Evolutionary conservation across 1,140 invertebrate genomes (phyloP), one percentile per base, ranked within the genome.

Genomic region (Psilanteris sp.): DNA sequence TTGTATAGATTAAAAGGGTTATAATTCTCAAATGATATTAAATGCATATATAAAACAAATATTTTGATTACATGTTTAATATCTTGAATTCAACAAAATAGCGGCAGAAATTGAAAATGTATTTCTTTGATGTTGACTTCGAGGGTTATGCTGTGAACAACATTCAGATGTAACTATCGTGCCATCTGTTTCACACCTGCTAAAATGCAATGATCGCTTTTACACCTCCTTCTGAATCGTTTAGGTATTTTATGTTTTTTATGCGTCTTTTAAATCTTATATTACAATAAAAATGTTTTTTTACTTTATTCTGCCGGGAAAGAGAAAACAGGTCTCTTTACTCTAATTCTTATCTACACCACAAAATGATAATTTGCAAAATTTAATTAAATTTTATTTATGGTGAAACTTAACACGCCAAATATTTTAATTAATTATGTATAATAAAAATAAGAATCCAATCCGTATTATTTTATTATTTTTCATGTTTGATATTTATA

Each of bases 171-270:
- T 67, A 61, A 73, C 68, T 34, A 73, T 67, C 50, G 71, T 75
- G 71, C 81, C 85, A 87, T 85, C 85, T 86, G 85, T 83, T 87
- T 86, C 80, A 79, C 85, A 87, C 83, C 85, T 87, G 85, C 84
- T 80, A 83, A 83, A 73, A 64, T 50, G 73, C 61, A 68, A 82
- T 83, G 66, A 80, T 79, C 77, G 72, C 62, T 79, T 83, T 83
- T 75, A 79, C 82, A 81, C 82, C 81, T 83, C 81, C 72, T 79
- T 75, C 71, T 24, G 55, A 75, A 75, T 66, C 73, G 54, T 76
- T 76, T 71, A 71, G 44, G 50, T 52, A 31, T 70, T 76, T 59
- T 41, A 64, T 26, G 50, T 61, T 70, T 62, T 67, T 70, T 41
- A 36, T 34, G 48, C 31, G 50, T 27, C 57, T 31, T 39, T 62